Evolutionary conservation across 35 echinoderm and acorn worm species (phyloP), one percentile per base, ranked within the genome.

Genomic region (Lytechinus pictus): DNA sequence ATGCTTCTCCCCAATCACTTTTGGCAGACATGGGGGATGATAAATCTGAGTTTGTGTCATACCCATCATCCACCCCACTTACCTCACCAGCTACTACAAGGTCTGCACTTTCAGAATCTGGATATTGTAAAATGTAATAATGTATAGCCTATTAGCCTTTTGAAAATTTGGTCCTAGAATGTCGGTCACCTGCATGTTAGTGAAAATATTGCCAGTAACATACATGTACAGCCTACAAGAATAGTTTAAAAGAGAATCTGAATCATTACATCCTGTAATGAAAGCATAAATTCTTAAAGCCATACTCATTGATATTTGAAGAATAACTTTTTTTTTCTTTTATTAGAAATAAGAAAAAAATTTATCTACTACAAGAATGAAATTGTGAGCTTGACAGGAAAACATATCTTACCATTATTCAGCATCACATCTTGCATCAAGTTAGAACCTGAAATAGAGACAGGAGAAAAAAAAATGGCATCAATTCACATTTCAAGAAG

Each of bases 61-160:
- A 55, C 95, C 91, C 95, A 92, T 96, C 95, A 61, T 89, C 57
- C 54, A 71, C 89, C 28, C 55, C 87, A 90, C 95, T 96, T 96
- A 91, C 54, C 95, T 96, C 87, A 60, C 57, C 95, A 92, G 29
- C 53, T 66, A 91, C 33, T 57, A 89, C 88, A 96, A 96, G 95
- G 55, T 92, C 87, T 96, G 9, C 89, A 96, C 95, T 61, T 96
- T 96, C 28, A 96, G 91, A 60, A 96, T 96, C 95, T 96, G 95
- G 95, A 96, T 96, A 96, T 96, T 92, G 72, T 96, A 92, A 96
- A 96, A 96, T 96, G 87, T 86, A 96, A 93, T 93, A 93, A 93
- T 93, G 92, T 93, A 93, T 93, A 93, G 52, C 92, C 92, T 44
- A 44, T 44, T 44, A 44, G 33, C 33, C 33, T 44, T 44, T 52